Conservation (phyloP, 2,888 invertebrate species). For the Trissonchulus latispiculum region DNA sequence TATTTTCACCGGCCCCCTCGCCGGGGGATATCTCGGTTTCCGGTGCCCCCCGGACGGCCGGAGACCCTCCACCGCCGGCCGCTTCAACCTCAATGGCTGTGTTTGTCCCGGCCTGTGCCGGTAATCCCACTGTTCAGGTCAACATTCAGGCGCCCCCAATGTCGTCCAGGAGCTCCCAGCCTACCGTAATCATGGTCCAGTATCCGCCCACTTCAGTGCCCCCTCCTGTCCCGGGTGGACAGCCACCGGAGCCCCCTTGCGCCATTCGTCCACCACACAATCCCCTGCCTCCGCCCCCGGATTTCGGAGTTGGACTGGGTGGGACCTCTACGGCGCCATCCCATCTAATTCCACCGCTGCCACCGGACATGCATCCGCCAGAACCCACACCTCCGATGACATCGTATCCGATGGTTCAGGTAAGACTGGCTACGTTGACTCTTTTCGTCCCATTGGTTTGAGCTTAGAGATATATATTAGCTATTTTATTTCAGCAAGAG, state of each 20-base stretch:
- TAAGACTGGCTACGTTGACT: not conserved
- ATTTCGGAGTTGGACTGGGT: too few species aligned
- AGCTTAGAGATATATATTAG: not conserved
- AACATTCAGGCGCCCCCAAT: slow-evolving; percentile 16
- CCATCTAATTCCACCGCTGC: not conserved
- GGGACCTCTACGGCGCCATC: too few species aligned
- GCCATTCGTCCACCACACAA: not conserved
- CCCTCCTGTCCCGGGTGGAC: not conserved
- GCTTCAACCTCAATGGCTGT: slow-evolving; percentile 18
- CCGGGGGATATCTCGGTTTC: too few species aligned
- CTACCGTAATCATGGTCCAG: not conserved
- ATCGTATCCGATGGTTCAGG: not conserved
- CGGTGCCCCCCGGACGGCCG: too few species aligned
- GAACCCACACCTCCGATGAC: not conserved
- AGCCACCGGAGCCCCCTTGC: not conserved
- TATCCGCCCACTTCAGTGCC: not conserved
- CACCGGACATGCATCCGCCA: not conserved
- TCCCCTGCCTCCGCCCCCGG: not conserved
- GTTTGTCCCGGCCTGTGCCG: slow-evolving; percentile 6
- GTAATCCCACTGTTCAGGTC: slow-evolving; percentile 19
- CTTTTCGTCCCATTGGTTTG: not conserved
- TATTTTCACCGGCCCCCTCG: too few species aligned
- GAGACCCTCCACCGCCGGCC: too few species aligned
- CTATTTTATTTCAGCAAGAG: too few species aligned
- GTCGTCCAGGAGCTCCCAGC: not conserved